These are phyloP conservation scores for Salvelinus alpinus DNA, from an alignment of 2,113 vertebrate species.

Conservation along the genomic window DNA sequence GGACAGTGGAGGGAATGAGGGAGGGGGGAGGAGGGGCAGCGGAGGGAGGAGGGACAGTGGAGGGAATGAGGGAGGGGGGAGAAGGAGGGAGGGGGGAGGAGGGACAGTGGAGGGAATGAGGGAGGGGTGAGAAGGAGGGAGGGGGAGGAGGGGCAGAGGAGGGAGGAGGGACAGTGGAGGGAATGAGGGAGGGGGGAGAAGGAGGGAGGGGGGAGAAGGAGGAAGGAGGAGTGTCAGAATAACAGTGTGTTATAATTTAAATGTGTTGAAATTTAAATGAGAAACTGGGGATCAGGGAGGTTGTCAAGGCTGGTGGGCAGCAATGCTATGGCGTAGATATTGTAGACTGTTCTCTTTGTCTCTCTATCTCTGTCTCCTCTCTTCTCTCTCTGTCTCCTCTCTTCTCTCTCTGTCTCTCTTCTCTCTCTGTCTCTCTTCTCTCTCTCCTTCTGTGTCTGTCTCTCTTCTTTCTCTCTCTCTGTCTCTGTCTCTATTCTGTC, in stretches of 20 bases:
- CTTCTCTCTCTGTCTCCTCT: neutral
- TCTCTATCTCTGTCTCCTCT: neutral
- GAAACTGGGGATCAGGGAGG: conserved; percentile 59
- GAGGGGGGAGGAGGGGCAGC: no score
- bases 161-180: neutral
- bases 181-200: conserved; percentile 27
- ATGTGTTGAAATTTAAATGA: conserved; percentile 69
- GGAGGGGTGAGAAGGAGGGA: no score
- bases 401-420: no score
- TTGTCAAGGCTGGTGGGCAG: conserved; percentile 47
- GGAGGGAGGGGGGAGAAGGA: no score
- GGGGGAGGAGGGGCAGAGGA: no score
- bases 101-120: no score
- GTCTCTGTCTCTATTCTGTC: neutral
- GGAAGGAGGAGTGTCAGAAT: neutral
- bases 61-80: no score
- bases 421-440: neutral
- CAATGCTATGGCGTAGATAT: neutral
- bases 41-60: no score
- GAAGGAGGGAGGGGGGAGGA: no score
- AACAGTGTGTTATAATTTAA: conserved; percentile 51
- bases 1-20: no score
- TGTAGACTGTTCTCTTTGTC: neutral
- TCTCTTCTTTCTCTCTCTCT: neutral
- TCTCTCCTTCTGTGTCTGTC: neutral